Percentiles rank a stretch among this genome's conserved stretches.
These are phyloP conservation scores for Pangasius mekongensis DNA, from an alignment of 2,797 vertebrate species.

Conservation along the genomic window DNA sequence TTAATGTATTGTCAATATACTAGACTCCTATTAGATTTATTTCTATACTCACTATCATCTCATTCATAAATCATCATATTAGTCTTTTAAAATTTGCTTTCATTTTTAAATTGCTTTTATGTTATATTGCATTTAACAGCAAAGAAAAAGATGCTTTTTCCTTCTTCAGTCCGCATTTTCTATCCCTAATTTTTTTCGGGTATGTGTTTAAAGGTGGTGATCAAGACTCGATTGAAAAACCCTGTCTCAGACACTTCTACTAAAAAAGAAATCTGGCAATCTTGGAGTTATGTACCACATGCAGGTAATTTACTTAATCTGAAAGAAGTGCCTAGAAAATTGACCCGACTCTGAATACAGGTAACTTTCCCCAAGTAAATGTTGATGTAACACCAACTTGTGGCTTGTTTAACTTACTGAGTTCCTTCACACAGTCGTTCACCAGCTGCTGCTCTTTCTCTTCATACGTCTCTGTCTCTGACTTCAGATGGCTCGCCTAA, in stretches of 20 bases:
- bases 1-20: neutral
- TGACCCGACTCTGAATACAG: neutral
- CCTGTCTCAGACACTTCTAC: neutral
- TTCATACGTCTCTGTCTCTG: slow-evolving; percentile 93
- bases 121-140: neutral
- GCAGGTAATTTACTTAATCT: neutral
- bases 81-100: neutral
- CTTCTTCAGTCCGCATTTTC: neutral
- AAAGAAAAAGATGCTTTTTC: neutral
- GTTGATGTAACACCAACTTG: neutral
- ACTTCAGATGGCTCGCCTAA: slow-evolving; percentile 91
- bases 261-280: neutral
- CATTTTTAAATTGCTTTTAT: neutral
- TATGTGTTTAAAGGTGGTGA: neutral
- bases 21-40: neutral
- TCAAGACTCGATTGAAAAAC: neutral
- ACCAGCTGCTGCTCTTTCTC: slow-evolving; percentile 98
- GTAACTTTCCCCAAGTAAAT: neutral
- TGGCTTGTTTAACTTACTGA: slow-evolving; percentile 76
- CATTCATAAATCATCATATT: neutral
- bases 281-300: neutral
- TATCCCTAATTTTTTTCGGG: neutral
- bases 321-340: neutral
- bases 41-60: neutral
- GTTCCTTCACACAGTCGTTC: slow-evolving; percentile 97